Conservation (phyloP, 2,113 vertebrate species). For the Nothoprocta perdicaria region DNA sequence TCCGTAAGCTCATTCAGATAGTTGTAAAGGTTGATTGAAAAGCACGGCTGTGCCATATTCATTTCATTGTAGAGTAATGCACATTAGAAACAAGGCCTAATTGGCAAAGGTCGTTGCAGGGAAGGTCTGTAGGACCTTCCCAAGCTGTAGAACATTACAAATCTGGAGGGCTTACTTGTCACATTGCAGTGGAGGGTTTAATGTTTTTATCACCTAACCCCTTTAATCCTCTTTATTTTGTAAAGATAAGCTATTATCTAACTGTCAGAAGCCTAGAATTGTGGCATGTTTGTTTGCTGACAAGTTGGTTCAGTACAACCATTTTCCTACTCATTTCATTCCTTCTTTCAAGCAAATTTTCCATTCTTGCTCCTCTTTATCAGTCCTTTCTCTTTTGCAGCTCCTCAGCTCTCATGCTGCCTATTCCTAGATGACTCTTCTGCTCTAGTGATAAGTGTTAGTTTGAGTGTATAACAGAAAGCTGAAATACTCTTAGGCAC, state of each 20-base stretch:
- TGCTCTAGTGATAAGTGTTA: not conserved
- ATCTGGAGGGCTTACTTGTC: slow-evolving; percentile 51
- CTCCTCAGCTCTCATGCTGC: not conserved
- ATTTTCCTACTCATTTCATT: slow-evolving; percentile 36
- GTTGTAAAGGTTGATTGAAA: not conserved
- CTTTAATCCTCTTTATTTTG: slow-evolving; percentile 64
- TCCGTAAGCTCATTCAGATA: slow-evolving; percentile 26
- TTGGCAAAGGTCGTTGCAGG: slow-evolving; percentile 69
- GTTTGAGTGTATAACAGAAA: not conserved
- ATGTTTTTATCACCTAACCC: slow-evolving; percentile 55
- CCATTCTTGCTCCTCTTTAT: not conserved
- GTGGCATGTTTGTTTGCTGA: slow-evolving; percentile 37
- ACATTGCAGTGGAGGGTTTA: slow-evolving; percentile 46
- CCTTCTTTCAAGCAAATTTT: not conserved
- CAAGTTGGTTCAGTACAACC: not conserved
- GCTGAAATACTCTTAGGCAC: not conserved
- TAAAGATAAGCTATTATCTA: slow-evolving; percentile 70
- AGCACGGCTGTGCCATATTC: slow-evolving; percentile 26
- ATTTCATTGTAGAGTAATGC: slow-evolving; percentile 62
- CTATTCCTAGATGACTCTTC: not conserved
- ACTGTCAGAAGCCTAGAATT: slow-evolving; percentile 52
- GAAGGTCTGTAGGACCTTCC: slow-evolving; percentile 43
- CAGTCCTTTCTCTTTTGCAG: slow-evolving; percentile 3
- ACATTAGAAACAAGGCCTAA: slow-evolving; percentile 64
- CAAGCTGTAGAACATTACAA: slow-evolving; percentile 57